These are phyloP conservation scores for Carlito syrichta DNA, from an alignment of 2,113 vertebrate genomes.

Conservation along the genomic window DNA sequence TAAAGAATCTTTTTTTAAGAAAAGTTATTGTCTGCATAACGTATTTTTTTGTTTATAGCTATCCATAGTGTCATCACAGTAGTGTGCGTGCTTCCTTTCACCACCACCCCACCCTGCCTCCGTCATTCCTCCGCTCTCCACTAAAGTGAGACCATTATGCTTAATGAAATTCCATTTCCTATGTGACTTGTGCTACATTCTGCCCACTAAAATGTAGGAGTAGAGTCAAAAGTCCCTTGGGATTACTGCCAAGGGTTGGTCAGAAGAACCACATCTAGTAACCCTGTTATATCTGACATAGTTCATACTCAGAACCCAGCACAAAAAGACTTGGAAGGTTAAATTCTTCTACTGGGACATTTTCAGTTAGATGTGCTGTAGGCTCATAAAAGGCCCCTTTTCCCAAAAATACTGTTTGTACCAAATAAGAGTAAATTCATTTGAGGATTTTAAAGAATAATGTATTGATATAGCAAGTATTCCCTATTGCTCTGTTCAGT, in stretches of 20 bases:
- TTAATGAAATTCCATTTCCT: constrained; percentile 46
- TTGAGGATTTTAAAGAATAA: neutral
- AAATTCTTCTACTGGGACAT: constrained; percentile 7
- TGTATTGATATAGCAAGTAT: no score
- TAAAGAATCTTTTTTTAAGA: constrained; percentile 20
- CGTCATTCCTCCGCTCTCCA: neutral
- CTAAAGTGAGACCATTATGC: neutral
- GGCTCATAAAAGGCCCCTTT: constrained; percentile 21
- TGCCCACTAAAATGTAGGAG: constrained; percentile 23
- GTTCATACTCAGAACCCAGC: constrained; percentile 38
- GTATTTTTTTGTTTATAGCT: constrained; percentile 3
- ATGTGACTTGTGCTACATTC: neutral
- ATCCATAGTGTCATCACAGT: neutral
- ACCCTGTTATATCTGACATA: neutral
- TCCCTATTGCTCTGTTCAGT: no score
- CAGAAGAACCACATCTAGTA: constrained; percentile 31
- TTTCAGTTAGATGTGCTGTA: constrained; percentile 33
- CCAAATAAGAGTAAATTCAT: constrained; percentile 40
- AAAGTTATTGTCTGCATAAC: neutral
- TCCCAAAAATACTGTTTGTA: neutral
- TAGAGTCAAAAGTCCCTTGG: constrained; percentile 51
- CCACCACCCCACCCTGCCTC: neutral
- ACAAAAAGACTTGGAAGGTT: constrained; percentile 40
- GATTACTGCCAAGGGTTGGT: constrained; percentile 34
- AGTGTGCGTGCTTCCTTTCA: neutral